Evolutionary conservation across 2,888 invertebrate species (phyloP), one percentile per base, ranked within the genome.

Genomic region (Deroplatys truncata): DNA sequence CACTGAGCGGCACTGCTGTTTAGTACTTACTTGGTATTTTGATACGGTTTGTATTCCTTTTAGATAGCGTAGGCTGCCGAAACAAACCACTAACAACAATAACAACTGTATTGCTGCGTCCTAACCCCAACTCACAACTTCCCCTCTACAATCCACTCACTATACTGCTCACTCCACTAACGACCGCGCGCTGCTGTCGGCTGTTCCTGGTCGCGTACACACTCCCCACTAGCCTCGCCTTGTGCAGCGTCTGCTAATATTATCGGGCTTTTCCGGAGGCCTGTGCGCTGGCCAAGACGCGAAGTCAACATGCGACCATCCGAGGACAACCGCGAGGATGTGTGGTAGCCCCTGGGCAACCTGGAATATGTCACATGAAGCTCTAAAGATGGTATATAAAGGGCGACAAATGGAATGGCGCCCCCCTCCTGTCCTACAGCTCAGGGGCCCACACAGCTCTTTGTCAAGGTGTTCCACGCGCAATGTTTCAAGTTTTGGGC

Each of bases 151-250:
- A 72, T 72, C 87, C 87, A 83, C 87, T 87, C 83, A 43, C 56
- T 72, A 72, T 83, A 87, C 87, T 87, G 87, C 35, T 72, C 31
- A 82, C 31, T n/a, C 87, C 83, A 28, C 35, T 87, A 87, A 87
- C 87, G 87, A 87, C 87, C 82, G 87, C 56, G 56, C 83, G 43
- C 35, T 87, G 83, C 82, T 82, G 87, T 82, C 87, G 35, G 87
- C 87, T 87, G 83, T 87, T 87, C 87, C 87, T 28, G 15, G 43
- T 83, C 31, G 87, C n/a, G 83, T 72, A 25, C 87, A 28, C 29
- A 29, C 82, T 72, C 87, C 87, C 87, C 87, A 56, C 20, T 72
- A 72, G 56, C 56, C 56, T 72, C 56, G 56, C 56, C 56, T 72
- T 72, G 56, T 72, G 25, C 56, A 72, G 56, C 56, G 56, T 72